These are phyloP conservation scores for Podargus strigoides DNA, from an alignment of 2,797 vertebrate genomes.

Conservation along the genomic window DNA sequence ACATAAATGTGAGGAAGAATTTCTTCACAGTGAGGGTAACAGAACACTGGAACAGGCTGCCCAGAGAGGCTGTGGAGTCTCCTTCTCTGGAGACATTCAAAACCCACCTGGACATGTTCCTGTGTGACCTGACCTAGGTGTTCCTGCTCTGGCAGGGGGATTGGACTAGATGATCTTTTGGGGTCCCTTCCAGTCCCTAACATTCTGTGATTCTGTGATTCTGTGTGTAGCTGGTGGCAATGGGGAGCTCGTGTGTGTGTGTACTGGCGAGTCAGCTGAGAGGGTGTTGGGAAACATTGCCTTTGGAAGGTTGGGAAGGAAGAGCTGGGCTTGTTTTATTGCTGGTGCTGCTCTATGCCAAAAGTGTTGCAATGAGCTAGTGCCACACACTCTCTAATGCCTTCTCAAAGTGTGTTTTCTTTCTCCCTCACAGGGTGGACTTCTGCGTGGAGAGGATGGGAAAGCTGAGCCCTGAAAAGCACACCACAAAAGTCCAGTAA, in stretches of 20 bases:
- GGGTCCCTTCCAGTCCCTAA: too few species aligned
- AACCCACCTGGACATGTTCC: too few species aligned
- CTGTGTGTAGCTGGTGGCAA: background rate
- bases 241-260: background rate
- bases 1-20: too few species aligned
- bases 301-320: background rate
- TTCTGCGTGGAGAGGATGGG: background rate
- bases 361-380: background rate
- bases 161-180: too few species aligned
- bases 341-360: background rate
- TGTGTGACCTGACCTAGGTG: too few species aligned
- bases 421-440: background rate
- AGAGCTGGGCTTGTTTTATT: background rate
- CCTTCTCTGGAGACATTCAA: too few species aligned
- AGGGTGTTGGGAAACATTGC: background rate
- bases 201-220: too few species aligned
- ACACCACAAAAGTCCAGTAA: background rate
- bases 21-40: too few species aligned
- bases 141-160: too few species aligned
- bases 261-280: background rate
- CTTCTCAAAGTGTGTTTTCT: background rate
- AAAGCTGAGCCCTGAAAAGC: constrained; percentile 37
- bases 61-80: too few species aligned
- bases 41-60: too few species aligned
- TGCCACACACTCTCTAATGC: background rate